Conservation (phyloP, 1,140 invertebrate genomes). For the Drosophila kepulauana region DNA sequence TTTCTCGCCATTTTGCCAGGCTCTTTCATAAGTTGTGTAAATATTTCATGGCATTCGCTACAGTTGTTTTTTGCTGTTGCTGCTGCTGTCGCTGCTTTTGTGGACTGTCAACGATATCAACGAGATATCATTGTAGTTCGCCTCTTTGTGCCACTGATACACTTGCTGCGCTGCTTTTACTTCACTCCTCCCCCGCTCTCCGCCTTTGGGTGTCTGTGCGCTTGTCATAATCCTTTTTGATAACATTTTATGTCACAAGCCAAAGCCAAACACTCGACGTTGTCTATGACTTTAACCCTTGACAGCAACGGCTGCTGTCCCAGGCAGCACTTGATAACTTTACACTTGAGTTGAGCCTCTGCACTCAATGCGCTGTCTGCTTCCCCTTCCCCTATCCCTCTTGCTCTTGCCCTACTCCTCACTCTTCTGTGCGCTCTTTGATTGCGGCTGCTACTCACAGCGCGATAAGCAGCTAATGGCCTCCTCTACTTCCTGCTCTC, state of each 20-base stretch:
- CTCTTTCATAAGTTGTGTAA: conserved; percentile 51
- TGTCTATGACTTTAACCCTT: conserved; percentile 79
- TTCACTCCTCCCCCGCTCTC: not conserved
- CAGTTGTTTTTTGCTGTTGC: conserved; percentile 28
- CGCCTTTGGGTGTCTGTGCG: conserved; percentile 23
- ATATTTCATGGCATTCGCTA: conserved; percentile 51
- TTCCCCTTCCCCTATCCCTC: not conserved
- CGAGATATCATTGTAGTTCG: conserved; percentile 32
- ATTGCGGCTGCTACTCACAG: conserved; percentile 59
- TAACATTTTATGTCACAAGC: conserved; percentile 81
- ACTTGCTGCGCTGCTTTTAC: conserved; percentile 30
- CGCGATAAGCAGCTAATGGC: conserved; percentile 82
- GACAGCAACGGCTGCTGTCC: conserved; percentile 47
- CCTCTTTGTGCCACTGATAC: conserved; percentile 71
- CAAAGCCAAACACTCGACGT: conserved; percentile 76
- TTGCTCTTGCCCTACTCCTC: not conserved
- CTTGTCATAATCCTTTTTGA: conserved; percentile 81
- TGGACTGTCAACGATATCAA: conserved; percentile 47
- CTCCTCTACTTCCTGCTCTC: conserved; percentile 53
- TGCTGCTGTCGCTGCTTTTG: conserved; percentile 21
- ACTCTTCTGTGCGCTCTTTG: not conserved
- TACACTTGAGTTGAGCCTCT: conserved; percentile 62
- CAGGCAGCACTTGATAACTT: conserved; percentile 75
- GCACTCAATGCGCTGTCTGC: not conserved
- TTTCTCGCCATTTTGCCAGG: conserved; percentile 14